A percentile compares a stretch with the other conserved stretches of the same genome.
These are phyloP conservation scores for Steatocranus sp. DNA, from an alignment of 2,797 vertebrate species.

Conservation along the genomic window DNA sequence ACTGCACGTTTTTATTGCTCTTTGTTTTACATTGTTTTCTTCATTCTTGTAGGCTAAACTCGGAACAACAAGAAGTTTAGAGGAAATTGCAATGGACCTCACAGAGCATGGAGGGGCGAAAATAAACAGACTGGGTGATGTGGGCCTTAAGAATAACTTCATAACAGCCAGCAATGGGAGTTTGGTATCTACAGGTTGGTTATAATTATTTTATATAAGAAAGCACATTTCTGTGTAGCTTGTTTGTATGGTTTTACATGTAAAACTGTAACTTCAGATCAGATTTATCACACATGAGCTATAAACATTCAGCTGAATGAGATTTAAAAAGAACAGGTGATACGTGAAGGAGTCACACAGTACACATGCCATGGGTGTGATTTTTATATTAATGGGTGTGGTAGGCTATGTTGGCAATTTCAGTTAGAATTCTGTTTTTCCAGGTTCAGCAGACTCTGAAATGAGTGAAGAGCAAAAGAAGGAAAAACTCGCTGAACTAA, in stretches of 20 bases:
- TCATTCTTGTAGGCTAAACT: conserved; percentile 82
- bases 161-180: conserved; percentile 97
- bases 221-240: background rate
- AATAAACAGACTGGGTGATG: conserved; percentile 79
- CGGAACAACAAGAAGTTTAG: conserved; percentile 86
- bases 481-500: conserved; percentile 90
- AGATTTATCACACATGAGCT: background rate
- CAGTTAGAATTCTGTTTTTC: background rate
- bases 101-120: conserved; percentile 86
- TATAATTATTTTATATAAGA: background rate
- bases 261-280: background rate
- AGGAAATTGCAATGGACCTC: conserved; percentile 91
- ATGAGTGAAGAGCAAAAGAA: conserved; percentile 91
- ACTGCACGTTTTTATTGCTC: background rate
- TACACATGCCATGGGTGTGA: background rate
- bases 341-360: background rate
- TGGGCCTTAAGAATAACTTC: conserved; percentile 87
- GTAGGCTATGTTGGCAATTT: background rate
- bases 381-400: background rate
- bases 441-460: conserved; percentile 87
- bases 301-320: background rate
- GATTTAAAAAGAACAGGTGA: background rate
- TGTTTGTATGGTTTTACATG: background rate
- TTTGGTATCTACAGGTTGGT: conserved; percentile 91
- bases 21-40: background rate